Evolutionary conservation across 2,888 invertebrate genomes (phyloP).

Genomic region (Brenthis hecate): DNA sequence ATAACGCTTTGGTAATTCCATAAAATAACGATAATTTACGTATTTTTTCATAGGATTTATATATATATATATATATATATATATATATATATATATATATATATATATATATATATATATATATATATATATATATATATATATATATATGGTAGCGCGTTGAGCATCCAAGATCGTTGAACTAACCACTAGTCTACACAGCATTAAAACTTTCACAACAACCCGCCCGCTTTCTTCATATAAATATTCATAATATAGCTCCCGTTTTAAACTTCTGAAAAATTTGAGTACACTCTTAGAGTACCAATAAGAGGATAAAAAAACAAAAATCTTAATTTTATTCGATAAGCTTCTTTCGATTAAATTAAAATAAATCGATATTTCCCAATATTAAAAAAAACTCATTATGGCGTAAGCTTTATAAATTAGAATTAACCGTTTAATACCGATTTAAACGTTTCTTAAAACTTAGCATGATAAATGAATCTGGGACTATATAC

Average conservation of each 20-base stretch:
- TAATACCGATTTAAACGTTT: background rate
- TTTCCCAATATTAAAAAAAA: too few relatives aligned
- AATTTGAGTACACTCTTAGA: too few relatives aligned
- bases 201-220: background rate
- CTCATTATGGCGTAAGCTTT: background rate
- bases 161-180: slow-evolving; percentile 9
- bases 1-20: too few relatives aligned
- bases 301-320: too few relatives aligned
- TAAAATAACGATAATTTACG: too few relatives aligned
- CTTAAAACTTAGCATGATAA: slow-evolving; percentile 10
- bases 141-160: background rate
- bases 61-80: background rate
- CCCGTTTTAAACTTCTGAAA: background rate
- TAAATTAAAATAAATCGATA: too few relatives aligned
- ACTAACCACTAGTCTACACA: background rate
- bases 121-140: too few relatives aligned
- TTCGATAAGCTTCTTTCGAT: too few relatives aligned
- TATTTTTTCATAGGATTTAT: too few relatives aligned
- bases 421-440: background rate
- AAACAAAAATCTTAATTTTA: too few relatives aligned
- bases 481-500: slow-evolving; percentile 14
- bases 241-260: background rate
- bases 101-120: background rate
- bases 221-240: background rate
- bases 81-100: too few relatives aligned